Conservation (phyloP, 2,888 invertebrate genomes). For the Tinea trinotella region DNA sequence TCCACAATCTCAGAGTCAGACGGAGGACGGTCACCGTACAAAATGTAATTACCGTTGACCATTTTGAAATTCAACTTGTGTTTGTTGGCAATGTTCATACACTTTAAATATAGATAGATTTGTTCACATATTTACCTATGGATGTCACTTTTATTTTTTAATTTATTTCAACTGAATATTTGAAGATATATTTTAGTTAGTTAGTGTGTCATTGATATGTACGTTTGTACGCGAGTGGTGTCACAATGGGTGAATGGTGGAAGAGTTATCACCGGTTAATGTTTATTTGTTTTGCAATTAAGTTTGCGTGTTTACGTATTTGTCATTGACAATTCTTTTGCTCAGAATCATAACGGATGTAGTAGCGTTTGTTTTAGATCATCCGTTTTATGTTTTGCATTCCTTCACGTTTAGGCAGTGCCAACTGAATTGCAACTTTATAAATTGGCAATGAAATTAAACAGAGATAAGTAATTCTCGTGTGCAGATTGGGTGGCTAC, state of each 20-base stretch:
- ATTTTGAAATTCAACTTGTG: conserved; percentile 34
- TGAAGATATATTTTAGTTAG: neutral
- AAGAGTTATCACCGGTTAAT: neutral
- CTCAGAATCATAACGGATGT: neutral
- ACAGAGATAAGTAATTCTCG: neutral
- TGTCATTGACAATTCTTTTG: conserved; percentile 4
- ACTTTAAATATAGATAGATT: neutral
- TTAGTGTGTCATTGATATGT: conserved; percentile 6
- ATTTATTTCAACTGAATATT: neutral
- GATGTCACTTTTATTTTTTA: neutral
- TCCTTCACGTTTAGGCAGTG: too few relatives aligned
- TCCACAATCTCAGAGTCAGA: conserved; percentile 60
- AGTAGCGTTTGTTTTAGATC: neutral
- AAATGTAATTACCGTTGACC: conserved; percentile 65
- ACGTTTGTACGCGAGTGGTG: neutral
- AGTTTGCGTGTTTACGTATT: conserved; percentile 5
- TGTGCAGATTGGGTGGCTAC: too few relatives aligned
- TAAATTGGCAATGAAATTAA: too few relatives aligned
- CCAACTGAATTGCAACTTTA: too few relatives aligned
- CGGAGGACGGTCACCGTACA: conserved; percentile 57
- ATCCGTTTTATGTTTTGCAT: too few relatives aligned
- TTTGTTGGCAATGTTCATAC: neutral
- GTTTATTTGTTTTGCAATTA: neutral
- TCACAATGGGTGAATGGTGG: neutral
- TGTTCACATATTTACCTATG: neutral